Percentiles rank a stretch among this genome's conserved stretches.
Evolutionary conservation across 2,113 vertebrate genomes (phyloP).

Genomic region (Syngnathus floridae): DNA sequence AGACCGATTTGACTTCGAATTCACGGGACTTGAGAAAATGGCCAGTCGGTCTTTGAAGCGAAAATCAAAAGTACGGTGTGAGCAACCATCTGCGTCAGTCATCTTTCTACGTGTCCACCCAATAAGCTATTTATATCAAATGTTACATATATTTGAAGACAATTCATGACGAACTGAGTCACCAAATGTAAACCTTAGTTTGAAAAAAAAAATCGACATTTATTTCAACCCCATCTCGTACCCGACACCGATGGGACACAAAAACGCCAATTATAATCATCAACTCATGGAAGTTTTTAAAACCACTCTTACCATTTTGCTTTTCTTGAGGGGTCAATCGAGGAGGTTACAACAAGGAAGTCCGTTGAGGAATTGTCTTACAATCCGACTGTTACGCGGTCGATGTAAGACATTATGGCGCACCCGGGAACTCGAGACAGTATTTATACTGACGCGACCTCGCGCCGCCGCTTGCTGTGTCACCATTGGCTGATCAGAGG

Average conservation of each 20-base stretch:
- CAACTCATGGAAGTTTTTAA: not conserved
- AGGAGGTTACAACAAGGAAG: constrained; percentile 20
- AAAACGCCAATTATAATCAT: not conserved
- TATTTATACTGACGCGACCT: constrained; percentile 66
- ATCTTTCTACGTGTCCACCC: constrained; percentile 19
- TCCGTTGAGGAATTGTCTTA: constrained; percentile 69
- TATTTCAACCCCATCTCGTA: not conserved
- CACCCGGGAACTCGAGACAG: constrained; percentile 41
- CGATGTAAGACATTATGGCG: constrained; percentile 84
- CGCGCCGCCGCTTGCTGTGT: constrained; percentile 20
- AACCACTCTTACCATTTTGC: constrained; percentile 63
- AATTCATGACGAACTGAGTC: too few species aligned
- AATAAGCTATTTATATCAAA: not conserved
- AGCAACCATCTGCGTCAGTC: not conserved
- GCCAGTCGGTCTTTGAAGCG: too few species aligned
- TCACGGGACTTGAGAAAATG: not conserved
- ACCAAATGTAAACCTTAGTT: not conserved
- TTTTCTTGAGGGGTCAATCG: constrained; percentile 2
- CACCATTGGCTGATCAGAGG: not conserved
- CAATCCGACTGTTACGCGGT: constrained; percentile 83
- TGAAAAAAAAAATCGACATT: not conserved
- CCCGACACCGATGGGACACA: not conserved
- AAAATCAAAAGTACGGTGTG: constrained; percentile 6
- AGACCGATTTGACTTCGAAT: not conserved
- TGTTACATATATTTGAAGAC: not conserved